Percentiles rank a stretch among this genome's conserved stretches.
phyloP scores from a whole-genome alignment of 1,140 invertebrate species.

The Zaprionus ghesquierei region DNA sequence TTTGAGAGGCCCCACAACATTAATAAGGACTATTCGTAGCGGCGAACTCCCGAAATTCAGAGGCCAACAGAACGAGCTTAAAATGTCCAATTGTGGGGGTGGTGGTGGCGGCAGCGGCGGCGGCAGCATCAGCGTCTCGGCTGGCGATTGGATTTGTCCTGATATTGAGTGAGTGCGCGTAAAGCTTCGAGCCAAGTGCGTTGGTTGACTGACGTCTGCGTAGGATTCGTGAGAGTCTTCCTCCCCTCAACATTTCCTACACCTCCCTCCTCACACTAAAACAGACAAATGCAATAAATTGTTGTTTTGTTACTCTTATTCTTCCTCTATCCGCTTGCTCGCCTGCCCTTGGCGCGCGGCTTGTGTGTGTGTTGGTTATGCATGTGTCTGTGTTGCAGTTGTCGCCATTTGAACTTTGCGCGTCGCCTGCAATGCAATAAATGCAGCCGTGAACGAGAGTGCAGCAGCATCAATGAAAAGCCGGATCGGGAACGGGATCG shows the following conservation, averaged over 20 bases:
- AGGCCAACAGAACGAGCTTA: slow-evolving; percentile 21
- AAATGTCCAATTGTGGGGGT: slow-evolving; percentile 58
- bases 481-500: slow-evolving; percentile 36
- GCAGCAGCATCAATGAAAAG: slow-evolving; percentile 51
- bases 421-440: slow-evolving; percentile 94
- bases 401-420: slow-evolving; percentile 97
- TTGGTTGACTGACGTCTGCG: slow-evolving; percentile 1
- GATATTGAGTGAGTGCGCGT: slow-evolving; percentile 83
- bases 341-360: slow-evolving; percentile 19
- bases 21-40: slow-evolving; percentile 17
- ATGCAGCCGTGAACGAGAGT: slow-evolving; percentile 85
- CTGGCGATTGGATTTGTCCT: slow-evolving; percentile 85
- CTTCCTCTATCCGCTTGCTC: slow-evolving; percentile 31
- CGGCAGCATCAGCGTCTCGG: slow-evolving; percentile 55
- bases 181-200: slow-evolving; percentile 39
- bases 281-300: slow-evolving; percentile 41
- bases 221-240: slow-evolving; percentile 23
- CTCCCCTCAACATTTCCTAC: slow-evolving; percentile 1
- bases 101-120: slow-evolving; percentile 29
- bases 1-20: slow-evolving; percentile 5
- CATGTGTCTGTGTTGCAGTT: slow-evolving; percentile 84
- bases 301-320: slow-evolving; percentile 55
- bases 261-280: not conserved
- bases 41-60: not conserved
- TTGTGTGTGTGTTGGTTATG: slow-evolving; percentile 23